Base-by-base conservation (phyloP, 2,888 invertebrate species). In the Latrodectus elegans region DNA sequence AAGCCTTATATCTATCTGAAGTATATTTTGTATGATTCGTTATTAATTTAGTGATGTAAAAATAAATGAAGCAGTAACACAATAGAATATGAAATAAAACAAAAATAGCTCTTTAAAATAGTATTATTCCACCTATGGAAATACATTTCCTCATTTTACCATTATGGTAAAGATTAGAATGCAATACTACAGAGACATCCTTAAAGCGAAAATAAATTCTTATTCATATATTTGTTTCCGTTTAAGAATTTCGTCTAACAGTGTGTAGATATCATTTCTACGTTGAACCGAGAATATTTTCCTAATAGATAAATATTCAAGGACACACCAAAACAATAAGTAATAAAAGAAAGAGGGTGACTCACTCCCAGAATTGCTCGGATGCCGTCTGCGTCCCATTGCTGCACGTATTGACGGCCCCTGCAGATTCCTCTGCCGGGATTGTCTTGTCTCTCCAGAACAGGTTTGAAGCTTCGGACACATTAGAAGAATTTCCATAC, bases 331-430 rank as follows among this genome's bases (percentile, higher is more conserved):
- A 38, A 38, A 38, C 38, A 38, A 38, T 38, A 38, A 38, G 38
- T 38, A 38, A 2, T 38, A 6, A 38, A 38, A 38, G 14, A 60
- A 60, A n/a, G n/a, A 10, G 71, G 12, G 77, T 53, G 6, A 91
- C 92, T 91, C 90, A 92, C 92, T 91, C 92, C 92, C 92, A 84
- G 22, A 75, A 84, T 71, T 92, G 92, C 70, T 90, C 90, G 51
- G 83, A 90, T 91, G 89, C 91, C 91, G 88, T 92, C 92, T 6
- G 92, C 91, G 52, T 77, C 6, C 68, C 82, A 53, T 86, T 86
- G 53, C 26, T 51, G 64, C 81, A 86, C 6, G 72, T n/a, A 17
- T n/a, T 70, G 2, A 80, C 26, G 14, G 82, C 79, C 4, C 55
- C n/a, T 4, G n/a, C 64, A 22, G 68, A 85, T 15, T 52, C 78